These are phyloP conservation scores for Apistogramma diplotaenia DNA, from an alignment of 2,113 vertebrate species.

Conservation along the genomic window DNA sequence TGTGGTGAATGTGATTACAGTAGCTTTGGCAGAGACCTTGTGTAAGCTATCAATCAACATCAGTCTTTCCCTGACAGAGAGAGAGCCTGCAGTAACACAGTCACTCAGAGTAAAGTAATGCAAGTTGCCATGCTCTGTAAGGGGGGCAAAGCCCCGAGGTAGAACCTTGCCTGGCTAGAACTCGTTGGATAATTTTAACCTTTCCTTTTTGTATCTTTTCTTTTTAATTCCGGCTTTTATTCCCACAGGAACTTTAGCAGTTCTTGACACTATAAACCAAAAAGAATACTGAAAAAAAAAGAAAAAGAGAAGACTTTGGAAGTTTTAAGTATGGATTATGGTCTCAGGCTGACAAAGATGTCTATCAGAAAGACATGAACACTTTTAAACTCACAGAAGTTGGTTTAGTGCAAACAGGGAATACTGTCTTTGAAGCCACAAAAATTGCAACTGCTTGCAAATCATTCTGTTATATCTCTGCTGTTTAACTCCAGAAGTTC, in stretches of 20 bases:
- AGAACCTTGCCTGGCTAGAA: background rate
- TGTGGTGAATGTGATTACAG: conserved; percentile 54
- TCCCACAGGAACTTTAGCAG: background rate
- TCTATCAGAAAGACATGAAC: background rate
- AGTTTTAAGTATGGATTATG: background rate
- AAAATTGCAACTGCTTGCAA: background rate
- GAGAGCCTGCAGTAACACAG: conserved; percentile 32
- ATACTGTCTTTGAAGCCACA: background rate
- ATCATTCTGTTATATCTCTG: background rate
- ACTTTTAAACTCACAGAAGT: background rate
- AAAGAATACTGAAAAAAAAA: background rate
- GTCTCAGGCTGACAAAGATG: background rate
- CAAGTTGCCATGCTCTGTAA: conserved; percentile 13
- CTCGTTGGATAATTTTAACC: background rate
- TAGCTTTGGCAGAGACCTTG: conserved; percentile 56
- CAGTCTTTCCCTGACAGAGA: conserved; percentile 46
- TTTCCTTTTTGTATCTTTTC: background rate
- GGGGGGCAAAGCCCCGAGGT: conserved; percentile 19
- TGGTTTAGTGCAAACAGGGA: background rate
- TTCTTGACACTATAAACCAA: background rate
- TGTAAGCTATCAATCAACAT: conserved; percentile 71
- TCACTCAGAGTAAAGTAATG: conserved; percentile 17
- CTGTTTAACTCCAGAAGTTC: background rate
- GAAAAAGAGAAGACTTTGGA: background rate
- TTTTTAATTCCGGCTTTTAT: background rate